These are phyloP conservation scores for Melanostoma scalare DNA, from an alignment of 2,888 invertebrate genomes.

Conservation along the genomic window DNA sequence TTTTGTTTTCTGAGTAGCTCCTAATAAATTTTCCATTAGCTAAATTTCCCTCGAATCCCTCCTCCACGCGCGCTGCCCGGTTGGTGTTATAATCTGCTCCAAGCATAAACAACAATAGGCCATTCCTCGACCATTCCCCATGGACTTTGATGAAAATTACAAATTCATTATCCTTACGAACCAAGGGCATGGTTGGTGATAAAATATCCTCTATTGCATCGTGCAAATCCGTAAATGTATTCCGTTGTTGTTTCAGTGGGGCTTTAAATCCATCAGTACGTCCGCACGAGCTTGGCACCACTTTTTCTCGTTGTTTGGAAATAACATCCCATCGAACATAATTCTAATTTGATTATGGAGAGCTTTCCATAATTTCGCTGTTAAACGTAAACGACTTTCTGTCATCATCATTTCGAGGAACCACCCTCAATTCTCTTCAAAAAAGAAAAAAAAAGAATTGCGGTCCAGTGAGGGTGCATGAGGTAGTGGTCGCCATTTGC, in stretches of 20 bases:
- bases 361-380: conserved; percentile 71
- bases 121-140: conserved; percentile 2
- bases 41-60: too few species aligned
- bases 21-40: too few species aligned
- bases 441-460: too few species aligned
- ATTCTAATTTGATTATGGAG: conserved; percentile 71
- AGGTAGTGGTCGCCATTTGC: not conserved
- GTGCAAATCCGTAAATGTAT: conserved; percentile 68
- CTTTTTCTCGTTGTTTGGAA: conserved; percentile 37
- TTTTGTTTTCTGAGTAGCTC: too few species aligned
- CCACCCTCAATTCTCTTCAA: not conserved
- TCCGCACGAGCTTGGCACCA: conserved; percentile 12
- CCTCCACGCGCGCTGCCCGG: too few species aligned
- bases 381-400: conserved; percentile 68
- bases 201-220: conserved; percentile 37
- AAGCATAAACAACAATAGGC: conserved; percentile 33
- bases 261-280: conserved; percentile 46
- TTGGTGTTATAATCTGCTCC: conserved; percentile 26
- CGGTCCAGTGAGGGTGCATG: not conserved
- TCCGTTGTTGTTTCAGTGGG: conserved; percentile 71
- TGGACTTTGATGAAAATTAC: conserved; percentile 19
- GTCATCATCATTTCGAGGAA: conserved; percentile 61
- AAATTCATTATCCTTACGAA: conserved; percentile 42
- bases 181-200: conserved; percentile 9
- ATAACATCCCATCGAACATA: conserved; percentile 60